Base-by-base conservation (phyloP, 2,113 vertebrate species). In the Naja naja region DNA sequence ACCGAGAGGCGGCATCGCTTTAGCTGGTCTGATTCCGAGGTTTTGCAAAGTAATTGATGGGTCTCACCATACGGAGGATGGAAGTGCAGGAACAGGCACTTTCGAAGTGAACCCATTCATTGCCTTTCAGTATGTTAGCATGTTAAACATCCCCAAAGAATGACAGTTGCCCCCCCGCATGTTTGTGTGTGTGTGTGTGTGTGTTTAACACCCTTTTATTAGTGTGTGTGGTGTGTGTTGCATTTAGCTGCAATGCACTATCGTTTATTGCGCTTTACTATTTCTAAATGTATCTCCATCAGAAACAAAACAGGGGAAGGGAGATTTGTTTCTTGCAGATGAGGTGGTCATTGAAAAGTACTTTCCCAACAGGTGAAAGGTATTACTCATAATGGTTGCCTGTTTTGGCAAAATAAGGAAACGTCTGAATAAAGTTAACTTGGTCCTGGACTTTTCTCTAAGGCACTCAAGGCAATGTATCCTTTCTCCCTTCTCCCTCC, bases 1-100 rank as follows among this genome's bases (percentile, higher is more conserved):
- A 4, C 49, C 25, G 55, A 0, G 86, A 0, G 27, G 5, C 14
- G 14, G 5, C 6, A 8, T 53, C 14, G 49, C 49, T 39, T 34
- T 1, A 1, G 30, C 9, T 23, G 6, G 23, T 3, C 49, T 8
- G 30, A 20, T 47, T 14, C 12, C 5, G 5, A 2, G 2, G 0
- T 45, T 89, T 25, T 45, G 30, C 2, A 81, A 3, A 3, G 6
- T 9, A 81, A 22, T 43, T 0, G 22, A 3, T 1, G 18, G 7
- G 18, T 81, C 18, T 81, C n/a, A 2, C 20, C 7, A 20, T 22
- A 8, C 6, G 34, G 69, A 81, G 69, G 34, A 20, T 18, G 69
- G 69, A 39, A 20, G 20, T 39, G 34, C 16, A 22, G 34, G 69
- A 39, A 39, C 0, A 3, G 69, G 16, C 69, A 34, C 69, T 81